A percentile compares a stretch with the other conserved stretches of the same genome.
These are phyloP conservation scores for Leptura quadrifasciata DNA, from an alignment of 2,888 invertebrate genomes.

Conservation along the genomic window DNA sequence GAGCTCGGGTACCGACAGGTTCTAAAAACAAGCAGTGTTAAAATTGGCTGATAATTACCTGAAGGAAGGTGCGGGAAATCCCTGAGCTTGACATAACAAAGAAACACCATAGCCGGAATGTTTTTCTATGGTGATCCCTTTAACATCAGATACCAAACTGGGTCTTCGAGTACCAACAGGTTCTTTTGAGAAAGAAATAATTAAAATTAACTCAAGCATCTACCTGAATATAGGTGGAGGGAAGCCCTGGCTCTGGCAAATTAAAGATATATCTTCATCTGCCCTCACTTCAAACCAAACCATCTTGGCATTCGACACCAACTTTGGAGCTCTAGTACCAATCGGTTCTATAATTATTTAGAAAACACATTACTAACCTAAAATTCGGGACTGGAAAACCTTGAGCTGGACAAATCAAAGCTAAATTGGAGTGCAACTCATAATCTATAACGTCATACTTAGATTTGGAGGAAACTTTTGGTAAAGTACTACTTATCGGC, in stretches of 20 bases:
- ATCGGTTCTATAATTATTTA: slow-evolving; percentile 70
- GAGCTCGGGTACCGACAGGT: slow-evolving; percentile 73
- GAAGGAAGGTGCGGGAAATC: slow-evolving; percentile 77
- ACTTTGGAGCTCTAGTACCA: slow-evolving; percentile 72
- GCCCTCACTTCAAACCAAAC: slow-evolving; percentile 65
- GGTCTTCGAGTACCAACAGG: slow-evolving; percentile 68
- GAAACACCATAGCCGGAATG: slow-evolving; percentile 67
- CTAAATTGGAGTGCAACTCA: slow-evolving; percentile 70
- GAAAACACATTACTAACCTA: slow-evolving; percentile 73
- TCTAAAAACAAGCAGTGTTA: not conserved
- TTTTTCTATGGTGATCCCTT: slow-evolving; percentile 67
- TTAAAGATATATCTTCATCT: slow-evolving; percentile 63
- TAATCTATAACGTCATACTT: slow-evolving; percentile 70
- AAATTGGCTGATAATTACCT: slow-evolving; percentile 72
- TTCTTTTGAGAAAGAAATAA: slow-evolving; percentile 63
- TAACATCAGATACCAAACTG: slow-evolving; percentile 66
- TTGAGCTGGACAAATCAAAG: slow-evolving; percentile 83
- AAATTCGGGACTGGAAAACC: slow-evolving; percentile 76
- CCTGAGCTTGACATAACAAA: slow-evolving; percentile 77
- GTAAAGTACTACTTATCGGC: slow-evolving; percentile 75
- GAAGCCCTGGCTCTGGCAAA: slow-evolving; percentile 77
- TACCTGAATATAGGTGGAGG: slow-evolving; percentile 78
- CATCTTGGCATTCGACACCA: slow-evolving; percentile 66
- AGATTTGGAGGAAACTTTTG: slow-evolving; percentile 73
- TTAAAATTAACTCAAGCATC: slow-evolving; percentile 45